A percentile compares a stretch with the other conserved stretches of the same genome.
Evolutionary conservation across 1,140 invertebrate genomes (phyloP).

Genomic region (Drosophila chauvacae): DNA sequence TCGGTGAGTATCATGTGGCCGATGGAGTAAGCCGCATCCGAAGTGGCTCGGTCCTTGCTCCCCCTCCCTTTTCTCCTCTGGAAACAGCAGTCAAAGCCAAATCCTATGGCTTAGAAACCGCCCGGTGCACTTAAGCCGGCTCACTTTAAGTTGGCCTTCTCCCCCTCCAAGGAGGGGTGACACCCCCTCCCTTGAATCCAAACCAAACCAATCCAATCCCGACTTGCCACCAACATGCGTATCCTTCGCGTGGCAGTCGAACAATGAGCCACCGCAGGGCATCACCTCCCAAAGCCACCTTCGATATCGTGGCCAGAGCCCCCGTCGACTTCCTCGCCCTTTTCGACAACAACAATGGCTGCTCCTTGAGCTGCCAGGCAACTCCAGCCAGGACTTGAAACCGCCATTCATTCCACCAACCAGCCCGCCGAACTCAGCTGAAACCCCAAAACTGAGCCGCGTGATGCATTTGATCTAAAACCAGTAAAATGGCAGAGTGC

Average conservation of each 20-base stretch:
- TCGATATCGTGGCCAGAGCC: constrained; percentile 6
- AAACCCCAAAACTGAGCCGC: constrained; percentile 46
- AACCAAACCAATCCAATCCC: constrained; percentile 57
- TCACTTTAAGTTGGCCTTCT: constrained; percentile 39
- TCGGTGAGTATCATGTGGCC: constrained; percentile 39
- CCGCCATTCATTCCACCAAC: background rate
- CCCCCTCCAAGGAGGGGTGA: background rate
- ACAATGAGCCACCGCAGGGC: constrained; percentile 69
- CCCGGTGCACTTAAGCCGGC: constrained; percentile 18
- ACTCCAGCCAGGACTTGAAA: constrained; percentile 23
- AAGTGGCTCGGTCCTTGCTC: background rate
- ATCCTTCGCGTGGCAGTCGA: constrained; percentile 62
- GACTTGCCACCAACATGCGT: constrained; percentile 73
- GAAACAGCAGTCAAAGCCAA: constrained; percentile 51
- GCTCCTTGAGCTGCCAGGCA: constrained; percentile 59
- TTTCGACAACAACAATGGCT: constrained; percentile 28
- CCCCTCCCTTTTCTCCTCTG: background rate
- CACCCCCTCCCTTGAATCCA: constrained; percentile 1
- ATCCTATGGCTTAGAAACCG: constrained; percentile 33
- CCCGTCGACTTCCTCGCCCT: background rate
- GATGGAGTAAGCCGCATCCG: constrained; percentile 17
- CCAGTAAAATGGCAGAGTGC: constrained; percentile 60
- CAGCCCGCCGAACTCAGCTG: constrained; percentile 14
- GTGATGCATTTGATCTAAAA: constrained; percentile 74
- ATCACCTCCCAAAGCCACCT: constrained; percentile 29